Percentiles rank a stretch among this genome's conserved stretches.
Evolutionary conservation across 1,140 invertebrate genomes (phyloP).

Genomic region (Zaprionus ornatus): DNA sequence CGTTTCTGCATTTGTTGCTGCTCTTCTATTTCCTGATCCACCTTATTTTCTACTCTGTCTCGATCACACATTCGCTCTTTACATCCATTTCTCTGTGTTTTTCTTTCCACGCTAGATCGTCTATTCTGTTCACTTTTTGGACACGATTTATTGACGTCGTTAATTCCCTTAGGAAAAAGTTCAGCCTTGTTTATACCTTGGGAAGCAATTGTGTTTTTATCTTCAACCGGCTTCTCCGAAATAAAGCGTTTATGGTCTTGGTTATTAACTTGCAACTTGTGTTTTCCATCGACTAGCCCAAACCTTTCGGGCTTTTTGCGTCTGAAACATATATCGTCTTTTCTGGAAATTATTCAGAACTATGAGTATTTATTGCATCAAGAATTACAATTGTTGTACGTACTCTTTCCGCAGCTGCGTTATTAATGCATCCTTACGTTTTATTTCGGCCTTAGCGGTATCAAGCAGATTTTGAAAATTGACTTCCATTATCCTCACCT

Average conservation of each 20-base stretch:
- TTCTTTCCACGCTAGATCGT: not conserved
- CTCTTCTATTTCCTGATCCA: not conserved
- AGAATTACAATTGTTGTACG: conserved; percentile 11
- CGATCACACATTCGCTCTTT: not conserved
- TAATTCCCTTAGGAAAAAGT: not conserved
- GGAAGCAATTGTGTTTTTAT: not conserved
- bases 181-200: not conserved
- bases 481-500: conserved; percentile 69
- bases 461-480: conserved; percentile 73
- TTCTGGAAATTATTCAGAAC: conserved; percentile 37
- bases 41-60: not conserved
- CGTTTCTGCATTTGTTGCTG: not conserved
- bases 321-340: conserved; percentile 76
- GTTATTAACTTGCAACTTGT: not conserved
- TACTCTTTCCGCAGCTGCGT: conserved; percentile 73
- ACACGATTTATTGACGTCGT: not conserved
- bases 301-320: conserved; percentile 34
- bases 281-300: not conserved
- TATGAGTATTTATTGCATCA: not conserved
- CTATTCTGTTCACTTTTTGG: not conserved
- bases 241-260: not conserved
- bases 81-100: not conserved
- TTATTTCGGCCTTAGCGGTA: conserved; percentile 71
- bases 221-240: not conserved
- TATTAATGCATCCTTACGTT: conserved; percentile 70